Percentiles rank a stretch among this genome's conserved stretches.
These are phyloP conservation scores for Drosophila nigritarsus DNA, from an alignment of 2,888 invertebrate species.

Conservation along the genomic window DNA sequence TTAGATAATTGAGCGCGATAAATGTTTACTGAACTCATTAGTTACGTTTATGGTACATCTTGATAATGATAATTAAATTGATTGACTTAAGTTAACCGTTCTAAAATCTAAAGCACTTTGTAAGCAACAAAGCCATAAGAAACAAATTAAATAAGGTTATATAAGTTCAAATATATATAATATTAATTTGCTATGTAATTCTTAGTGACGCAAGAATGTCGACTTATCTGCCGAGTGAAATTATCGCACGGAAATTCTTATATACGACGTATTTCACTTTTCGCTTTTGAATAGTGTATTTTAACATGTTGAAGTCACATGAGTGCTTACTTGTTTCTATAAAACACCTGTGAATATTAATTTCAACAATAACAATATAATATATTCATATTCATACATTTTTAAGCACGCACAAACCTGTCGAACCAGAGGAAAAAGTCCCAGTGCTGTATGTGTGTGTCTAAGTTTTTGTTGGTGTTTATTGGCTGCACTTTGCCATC, in stretches of 20 bases:
- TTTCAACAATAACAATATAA: conserved; percentile 19
- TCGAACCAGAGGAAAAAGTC: conserved; percentile 51
- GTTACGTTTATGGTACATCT: conserved; percentile 19
- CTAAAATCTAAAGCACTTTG: background rate
- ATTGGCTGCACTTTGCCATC: conserved; percentile 35
- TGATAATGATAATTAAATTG: conserved; percentile 26
- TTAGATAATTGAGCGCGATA: conserved; percentile 23
- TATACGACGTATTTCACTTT: background rate
- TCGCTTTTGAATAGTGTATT: background rate
- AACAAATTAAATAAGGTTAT: background rate
- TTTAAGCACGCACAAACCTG: conserved; percentile 55
- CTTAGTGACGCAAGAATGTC: background rate
- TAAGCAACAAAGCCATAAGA: background rate
- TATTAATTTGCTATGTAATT: background rate
- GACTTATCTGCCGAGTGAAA: background rate
- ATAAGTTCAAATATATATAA: background rate
- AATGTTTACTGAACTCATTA: conserved; percentile 9
- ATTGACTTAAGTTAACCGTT: conserved; percentile 3
- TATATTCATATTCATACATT: conserved; percentile 15
- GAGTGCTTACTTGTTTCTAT: conserved; percentile 12
- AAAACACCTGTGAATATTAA: conserved; percentile 41
- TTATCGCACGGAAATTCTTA: background rate
- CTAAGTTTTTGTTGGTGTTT: conserved; percentile 2
- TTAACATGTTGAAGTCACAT: conserved; percentile 6
- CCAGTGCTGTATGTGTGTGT: conserved; percentile 8